Conservation (phyloP, 2,113 vertebrate species). For the Bubalus kerabau region DNA sequence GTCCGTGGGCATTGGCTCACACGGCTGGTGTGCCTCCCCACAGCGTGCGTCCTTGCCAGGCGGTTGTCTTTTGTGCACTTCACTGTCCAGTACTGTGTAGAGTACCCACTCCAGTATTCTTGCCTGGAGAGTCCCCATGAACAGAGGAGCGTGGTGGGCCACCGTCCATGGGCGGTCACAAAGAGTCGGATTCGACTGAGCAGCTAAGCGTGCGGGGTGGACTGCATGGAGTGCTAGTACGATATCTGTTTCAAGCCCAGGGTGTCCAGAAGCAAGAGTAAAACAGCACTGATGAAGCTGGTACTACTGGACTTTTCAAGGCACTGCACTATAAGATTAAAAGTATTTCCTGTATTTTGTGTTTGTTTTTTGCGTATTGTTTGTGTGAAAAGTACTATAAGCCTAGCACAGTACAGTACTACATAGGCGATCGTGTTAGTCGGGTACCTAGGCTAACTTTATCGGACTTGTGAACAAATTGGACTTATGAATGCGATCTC, state of each 20-base stretch:
- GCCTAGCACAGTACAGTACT: neutral
- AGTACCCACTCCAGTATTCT: neutral
- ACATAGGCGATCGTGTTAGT: neutral
- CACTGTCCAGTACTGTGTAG: neutral
- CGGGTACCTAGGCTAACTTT: neutral
- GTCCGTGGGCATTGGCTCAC: fast-evolving
- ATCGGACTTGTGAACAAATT: neutral
- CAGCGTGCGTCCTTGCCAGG: neutral
- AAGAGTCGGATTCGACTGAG: neutral
- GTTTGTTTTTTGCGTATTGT: neutral
- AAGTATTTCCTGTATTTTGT: neutral
- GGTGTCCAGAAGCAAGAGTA: neutral
- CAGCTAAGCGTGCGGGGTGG: fast-evolving
- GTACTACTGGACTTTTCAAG: neutral
- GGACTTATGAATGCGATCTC: neutral
- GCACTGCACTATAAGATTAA: neutral
- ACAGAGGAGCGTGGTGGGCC: neutral
- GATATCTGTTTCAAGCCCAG: neutral
- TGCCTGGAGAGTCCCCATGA: neutral
- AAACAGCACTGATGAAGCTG: neutral
- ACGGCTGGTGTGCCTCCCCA: neutral
- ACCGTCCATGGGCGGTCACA: neutral
- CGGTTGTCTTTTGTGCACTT: neutral
- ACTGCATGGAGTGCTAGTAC: fast-evolving
- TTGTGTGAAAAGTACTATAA: neutral